A percentile compares a stretch with the other conserved stretches of the same genome.
phyloP scores from a whole-genome alignment of 2,797 vertebrate species.

The Xenopus petersii region DNA sequence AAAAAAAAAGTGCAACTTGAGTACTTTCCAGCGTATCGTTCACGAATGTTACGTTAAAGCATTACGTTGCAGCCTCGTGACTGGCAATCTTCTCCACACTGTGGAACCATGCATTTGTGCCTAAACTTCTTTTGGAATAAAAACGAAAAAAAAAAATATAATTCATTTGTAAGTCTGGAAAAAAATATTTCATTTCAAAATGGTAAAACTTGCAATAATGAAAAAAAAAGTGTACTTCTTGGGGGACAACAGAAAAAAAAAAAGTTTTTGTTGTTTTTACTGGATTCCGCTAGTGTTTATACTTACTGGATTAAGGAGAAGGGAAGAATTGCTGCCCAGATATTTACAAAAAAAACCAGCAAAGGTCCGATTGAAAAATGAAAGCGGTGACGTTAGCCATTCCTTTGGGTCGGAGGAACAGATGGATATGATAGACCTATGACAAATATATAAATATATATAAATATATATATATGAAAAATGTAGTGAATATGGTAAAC shows the following conservation, averaged over 20 bases:
- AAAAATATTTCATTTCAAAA: constrained; percentile 75
- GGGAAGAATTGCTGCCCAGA: constrained; percentile 64
- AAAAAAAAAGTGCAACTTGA: constrained; percentile 66
- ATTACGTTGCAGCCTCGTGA: constrained; percentile 72
- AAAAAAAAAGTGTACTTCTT: constrained; percentile 79
- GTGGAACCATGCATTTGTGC: constrained; percentile 91
- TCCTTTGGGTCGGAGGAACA: constrained; percentile 73
- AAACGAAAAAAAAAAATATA: constrained; percentile 58
- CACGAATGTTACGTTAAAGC: constrained; percentile 69
- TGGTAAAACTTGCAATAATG: constrained; percentile 79
- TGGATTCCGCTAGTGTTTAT: constrained; percentile 61
- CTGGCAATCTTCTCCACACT: constrained; percentile 86
- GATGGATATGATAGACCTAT: constrained; percentile 75
- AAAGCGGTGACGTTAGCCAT: constrained; percentile 70
- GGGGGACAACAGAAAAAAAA: constrained; percentile 57
- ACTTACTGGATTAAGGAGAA: constrained; percentile 65
- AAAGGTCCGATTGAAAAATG: constrained; percentile 63
- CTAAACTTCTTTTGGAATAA: constrained; percentile 79
- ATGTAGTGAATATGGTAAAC: constrained; percentile 76
- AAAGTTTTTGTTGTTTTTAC: constrained; percentile 28
- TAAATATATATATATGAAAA: constrained; percentile 60
- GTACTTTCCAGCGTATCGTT: constrained; percentile 82
- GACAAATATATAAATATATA: constrained; percentile 73
- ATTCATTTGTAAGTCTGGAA: constrained; percentile 71
- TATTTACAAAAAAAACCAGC: constrained; percentile 72